Conservation (phyloP, 2,888 invertebrate genomes). For the Crossocerus cetratus region DNA sequence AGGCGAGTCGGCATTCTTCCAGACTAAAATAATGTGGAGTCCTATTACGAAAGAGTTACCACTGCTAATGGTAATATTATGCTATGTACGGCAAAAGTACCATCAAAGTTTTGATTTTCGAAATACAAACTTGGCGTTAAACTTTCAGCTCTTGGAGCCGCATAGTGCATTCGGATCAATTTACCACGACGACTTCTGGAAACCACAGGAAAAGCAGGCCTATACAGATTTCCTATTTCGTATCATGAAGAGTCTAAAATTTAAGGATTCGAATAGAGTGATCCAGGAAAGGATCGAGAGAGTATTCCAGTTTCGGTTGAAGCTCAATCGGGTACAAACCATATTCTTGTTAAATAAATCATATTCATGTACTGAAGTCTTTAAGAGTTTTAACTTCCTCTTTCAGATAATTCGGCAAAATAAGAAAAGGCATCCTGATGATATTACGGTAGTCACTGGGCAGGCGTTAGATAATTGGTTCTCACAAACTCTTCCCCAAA, state of each 20-base stretch:
- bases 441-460: not conserved
- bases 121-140: not conserved
- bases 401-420: not conserved
- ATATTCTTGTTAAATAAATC: no score
- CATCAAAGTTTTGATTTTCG: not conserved
- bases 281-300: not conserved
- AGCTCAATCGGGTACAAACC: not conserved
- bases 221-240: not conserved
- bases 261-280: not conserved
- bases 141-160: not conserved
- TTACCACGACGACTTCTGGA: not conserved
- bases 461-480: not conserved
- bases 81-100: not conserved
- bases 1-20: slow-evolving; percentile 2
- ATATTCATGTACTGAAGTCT: no score
- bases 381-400: no score
- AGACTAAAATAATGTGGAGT: not conserved
- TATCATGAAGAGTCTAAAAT: not conserved
- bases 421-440: not conserved
- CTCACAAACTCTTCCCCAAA: no score
- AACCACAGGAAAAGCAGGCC: not conserved
- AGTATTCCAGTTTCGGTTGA: not conserved
- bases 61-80: not conserved
- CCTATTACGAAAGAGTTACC: not conserved
- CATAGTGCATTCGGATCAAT: not conserved